Conservation (phyloP, 2,797 vertebrate species). For the Gobionotothen gibberifrons region DNA sequence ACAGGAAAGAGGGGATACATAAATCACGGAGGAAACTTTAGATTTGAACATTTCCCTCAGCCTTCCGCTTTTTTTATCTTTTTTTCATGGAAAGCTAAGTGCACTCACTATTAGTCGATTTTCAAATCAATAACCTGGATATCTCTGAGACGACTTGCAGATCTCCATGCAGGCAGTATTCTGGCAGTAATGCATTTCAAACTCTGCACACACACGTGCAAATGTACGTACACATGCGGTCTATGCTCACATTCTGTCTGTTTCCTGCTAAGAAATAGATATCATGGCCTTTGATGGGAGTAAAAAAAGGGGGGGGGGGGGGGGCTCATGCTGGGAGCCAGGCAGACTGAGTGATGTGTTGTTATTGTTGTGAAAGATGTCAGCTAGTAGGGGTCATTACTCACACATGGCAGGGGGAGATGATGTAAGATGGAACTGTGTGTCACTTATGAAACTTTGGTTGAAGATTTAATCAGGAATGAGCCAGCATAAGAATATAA, state of each 20-base stretch:
- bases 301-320: not conserved
- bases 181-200: constrained; percentile 28
- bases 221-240: not conserved
- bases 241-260: constrained; percentile 38
- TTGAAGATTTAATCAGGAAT: constrained; percentile 30
- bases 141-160: constrained; percentile 49
- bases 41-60: constrained; percentile 29
- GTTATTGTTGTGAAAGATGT: constrained; percentile 62
- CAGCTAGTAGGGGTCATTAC: constrained; percentile 48
- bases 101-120: constrained; percentile 57
- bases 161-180: constrained; percentile 31
- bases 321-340: not conserved
- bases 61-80: not conserved
- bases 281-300: constrained; percentile 32
- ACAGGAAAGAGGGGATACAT: constrained; percentile 46
- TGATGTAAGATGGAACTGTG: constrained; percentile 27
- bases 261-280: constrained; percentile 61
- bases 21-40: constrained; percentile 37
- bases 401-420: constrained; percentile 33
- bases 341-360: constrained; percentile 52
- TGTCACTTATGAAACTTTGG: constrained; percentile 39
- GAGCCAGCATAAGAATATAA: not conserved
- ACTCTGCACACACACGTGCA: constrained; percentile 24
- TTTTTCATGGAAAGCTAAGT: constrained; percentile 39
- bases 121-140: constrained; percentile 63